Conservation (phyloP, 2,113 vertebrate species). For the Podarcis muralis region DNA sequence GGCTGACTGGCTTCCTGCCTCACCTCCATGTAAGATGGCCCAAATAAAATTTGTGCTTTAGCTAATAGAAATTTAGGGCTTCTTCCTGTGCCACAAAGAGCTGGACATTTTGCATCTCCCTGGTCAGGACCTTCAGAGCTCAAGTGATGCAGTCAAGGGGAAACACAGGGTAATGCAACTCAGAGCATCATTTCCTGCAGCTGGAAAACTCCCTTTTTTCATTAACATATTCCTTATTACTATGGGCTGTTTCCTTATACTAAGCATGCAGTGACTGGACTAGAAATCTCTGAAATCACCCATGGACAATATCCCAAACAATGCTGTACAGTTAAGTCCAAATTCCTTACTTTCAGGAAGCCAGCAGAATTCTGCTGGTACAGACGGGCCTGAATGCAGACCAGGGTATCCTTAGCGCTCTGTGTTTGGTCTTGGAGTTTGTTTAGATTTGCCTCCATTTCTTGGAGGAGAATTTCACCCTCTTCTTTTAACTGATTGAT, state of each 20-base stretch:
- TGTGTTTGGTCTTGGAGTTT: constrained; percentile 47
- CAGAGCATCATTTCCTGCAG: no score
- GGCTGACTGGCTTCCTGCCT: no score
- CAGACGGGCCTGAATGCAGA: constrained; percentile 31
- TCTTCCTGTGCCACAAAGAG: neutral
- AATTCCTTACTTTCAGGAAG: constrained; percentile 66
- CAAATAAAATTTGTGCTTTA: neutral
- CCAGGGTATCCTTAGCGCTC: constrained; percentile 42
- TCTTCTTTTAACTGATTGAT: constrained; percentile 55
- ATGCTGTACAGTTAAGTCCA: neutral
- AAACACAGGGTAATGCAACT: no score
- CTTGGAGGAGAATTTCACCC: constrained; percentile 39
- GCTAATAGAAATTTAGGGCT: neutral
- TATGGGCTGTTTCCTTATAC: neutral
- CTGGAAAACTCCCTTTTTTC: no score
- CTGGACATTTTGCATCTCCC: neutral
- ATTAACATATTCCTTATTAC: neutral
- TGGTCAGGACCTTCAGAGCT: neutral
- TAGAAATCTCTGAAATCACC: neutral
- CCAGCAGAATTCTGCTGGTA: constrained; percentile 52
- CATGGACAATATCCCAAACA: neutral
- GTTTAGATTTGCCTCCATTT: constrained; percentile 53
- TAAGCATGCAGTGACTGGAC: neutral
- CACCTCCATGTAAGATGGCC: no score
- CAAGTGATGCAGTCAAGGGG: no score